These are phyloP conservation scores for Brachionus manjavacas DNA, from an alignment of 1,140 invertebrate species.

Conservation along the genomic window DNA sequence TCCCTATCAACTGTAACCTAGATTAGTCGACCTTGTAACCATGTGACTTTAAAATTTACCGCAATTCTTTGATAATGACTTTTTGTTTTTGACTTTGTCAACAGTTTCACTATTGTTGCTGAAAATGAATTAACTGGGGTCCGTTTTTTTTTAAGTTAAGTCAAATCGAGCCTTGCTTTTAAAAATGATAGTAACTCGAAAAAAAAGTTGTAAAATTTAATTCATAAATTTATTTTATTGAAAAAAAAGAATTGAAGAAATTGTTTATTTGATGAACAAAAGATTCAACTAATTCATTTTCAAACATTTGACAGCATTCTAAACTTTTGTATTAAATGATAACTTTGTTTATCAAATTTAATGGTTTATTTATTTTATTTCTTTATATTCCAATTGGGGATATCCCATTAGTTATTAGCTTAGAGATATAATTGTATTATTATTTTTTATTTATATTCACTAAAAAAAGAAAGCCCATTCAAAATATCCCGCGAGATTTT, in stretches of 20 bases:
- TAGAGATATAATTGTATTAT: neutral
- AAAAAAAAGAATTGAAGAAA: too few species aligned
- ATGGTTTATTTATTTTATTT: slow-evolving; percentile 1
- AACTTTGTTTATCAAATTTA: neutral
- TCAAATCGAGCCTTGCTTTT: too few species aligned
- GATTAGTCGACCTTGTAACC: neutral
- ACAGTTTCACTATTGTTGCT: neutral
- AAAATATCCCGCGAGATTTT: neutral
- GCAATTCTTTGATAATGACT: neutral
- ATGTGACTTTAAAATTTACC: neutral
- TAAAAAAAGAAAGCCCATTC: neutral
- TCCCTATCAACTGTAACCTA: neutral
- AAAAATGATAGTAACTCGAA: neutral
- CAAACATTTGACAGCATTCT: neutral
- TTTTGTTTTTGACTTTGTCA: neutral
- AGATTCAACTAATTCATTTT: neutral
- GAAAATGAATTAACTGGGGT: neutral
- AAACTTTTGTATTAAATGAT: neutral
- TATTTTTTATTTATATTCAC: neutral
- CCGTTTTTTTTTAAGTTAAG: neutral
- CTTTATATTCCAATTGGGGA: neutral
- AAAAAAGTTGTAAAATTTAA: too few species aligned
- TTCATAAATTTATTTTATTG: too few species aligned
- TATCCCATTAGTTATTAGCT: neutral
- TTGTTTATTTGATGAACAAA: neutral